Evolutionary conservation across 2,113 vertebrate species (phyloP).

Genomic region (Dendropsophus ebraccatus): DNA sequence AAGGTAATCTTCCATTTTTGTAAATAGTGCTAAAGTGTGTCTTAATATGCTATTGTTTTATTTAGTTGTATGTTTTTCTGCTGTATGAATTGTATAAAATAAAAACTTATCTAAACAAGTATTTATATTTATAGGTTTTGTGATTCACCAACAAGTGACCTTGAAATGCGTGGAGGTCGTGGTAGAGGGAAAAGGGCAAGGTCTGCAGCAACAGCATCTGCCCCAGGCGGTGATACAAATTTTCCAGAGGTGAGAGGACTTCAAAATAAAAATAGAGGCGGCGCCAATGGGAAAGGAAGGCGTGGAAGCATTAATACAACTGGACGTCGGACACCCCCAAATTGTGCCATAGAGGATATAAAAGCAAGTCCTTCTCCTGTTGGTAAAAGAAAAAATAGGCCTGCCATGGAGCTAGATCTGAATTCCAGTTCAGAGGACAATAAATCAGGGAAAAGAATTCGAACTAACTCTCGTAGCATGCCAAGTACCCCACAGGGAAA

Average conservation of each 20-base stretch:
- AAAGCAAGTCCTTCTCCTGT: constrained; percentile 84
- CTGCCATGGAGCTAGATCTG: constrained; percentile 89
- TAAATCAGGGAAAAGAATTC: constrained; percentile 89
- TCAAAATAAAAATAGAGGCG: constrained; percentile 88
- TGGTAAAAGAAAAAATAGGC: constrained; percentile 92
- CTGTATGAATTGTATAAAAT: not conserved
- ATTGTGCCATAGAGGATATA: constrained; percentile 89
- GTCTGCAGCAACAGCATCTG: constrained; percentile 74
- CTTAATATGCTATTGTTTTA: no score
- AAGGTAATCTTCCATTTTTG: constrained; percentile 82
- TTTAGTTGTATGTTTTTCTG: no score
- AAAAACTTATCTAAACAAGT: not conserved
- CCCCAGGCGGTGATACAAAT: constrained; percentile 77
- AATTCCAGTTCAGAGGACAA: constrained; percentile 87
- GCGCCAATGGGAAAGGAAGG: constrained; percentile 89
- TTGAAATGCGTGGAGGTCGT: constrained; percentile 90
- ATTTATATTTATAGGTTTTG: constrained; percentile 83
- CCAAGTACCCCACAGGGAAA: constrained; percentile 95
- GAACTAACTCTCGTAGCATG: constrained; percentile 94
- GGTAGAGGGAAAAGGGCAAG: constrained; percentile 92
- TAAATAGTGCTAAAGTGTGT: no score
- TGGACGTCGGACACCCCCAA: constrained; percentile 86
- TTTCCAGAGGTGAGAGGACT: constrained; percentile 88
- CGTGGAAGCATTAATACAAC: constrained; percentile 91
- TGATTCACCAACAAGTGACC: constrained; percentile 93